Evolutionary conservation across 2,113 vertebrate species (phyloP).

Genomic region (Anhinga anhinga): DNA sequence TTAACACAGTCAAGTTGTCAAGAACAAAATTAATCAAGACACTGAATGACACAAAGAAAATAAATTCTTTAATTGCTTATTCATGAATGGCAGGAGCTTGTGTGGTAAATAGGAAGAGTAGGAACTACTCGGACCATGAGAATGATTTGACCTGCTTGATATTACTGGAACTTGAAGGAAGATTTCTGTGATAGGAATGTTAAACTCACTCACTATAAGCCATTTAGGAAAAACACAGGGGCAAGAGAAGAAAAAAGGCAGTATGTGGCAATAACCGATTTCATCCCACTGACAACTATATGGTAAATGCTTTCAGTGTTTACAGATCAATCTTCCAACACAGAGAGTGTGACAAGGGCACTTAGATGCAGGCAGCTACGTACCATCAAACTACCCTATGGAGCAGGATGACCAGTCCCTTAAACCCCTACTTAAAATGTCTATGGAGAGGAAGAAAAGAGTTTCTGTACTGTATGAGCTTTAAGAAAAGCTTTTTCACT

Average conservation of each 20-base stretch:
- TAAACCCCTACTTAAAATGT: not conserved
- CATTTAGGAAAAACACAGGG: not conserved
- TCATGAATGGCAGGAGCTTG: constrained; percentile 22
- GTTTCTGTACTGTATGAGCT: not conserved
- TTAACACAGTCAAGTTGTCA: constrained; percentile 42
- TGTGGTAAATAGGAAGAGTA: not conserved
- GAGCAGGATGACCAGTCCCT: not conserved
- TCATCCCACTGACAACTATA: not conserved
- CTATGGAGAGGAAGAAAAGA: not conserved
- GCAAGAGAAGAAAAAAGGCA: not conserved
- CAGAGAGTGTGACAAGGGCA: not conserved
- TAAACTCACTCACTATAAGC: not conserved
- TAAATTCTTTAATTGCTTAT: constrained; percentile 59
- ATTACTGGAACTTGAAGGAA: constrained; percentile 10
- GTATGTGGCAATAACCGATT: not conserved
- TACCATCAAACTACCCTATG: not conserved
- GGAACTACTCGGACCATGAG: not conserved
- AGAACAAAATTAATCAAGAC: constrained; percentile 61
- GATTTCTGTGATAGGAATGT: constrained; percentile 5
- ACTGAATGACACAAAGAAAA: constrained; percentile 45
- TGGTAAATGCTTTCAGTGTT: not conserved
- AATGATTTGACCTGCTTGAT: not conserved
- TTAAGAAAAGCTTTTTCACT: not conserved
- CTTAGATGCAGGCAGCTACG: not conserved
- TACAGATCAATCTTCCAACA: not conserved